These are phyloP conservation scores for Thalpophila matura DNA, from an alignment of 2,888 invertebrate genomes.

Conservation along the genomic window DNA sequence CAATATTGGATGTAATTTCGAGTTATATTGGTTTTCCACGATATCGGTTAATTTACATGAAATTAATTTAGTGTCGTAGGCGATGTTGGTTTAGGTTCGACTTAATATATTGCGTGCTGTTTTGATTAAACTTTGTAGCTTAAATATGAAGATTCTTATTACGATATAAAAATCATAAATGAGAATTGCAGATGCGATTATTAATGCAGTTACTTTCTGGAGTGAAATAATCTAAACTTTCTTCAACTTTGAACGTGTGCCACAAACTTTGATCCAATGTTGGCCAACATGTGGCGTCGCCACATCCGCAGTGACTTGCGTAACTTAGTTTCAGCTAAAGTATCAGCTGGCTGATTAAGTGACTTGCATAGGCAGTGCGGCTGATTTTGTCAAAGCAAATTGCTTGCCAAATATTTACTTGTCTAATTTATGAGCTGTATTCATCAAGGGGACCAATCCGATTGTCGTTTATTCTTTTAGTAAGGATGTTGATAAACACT, in stretches of 20 bases:
- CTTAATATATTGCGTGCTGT: conserved; percentile 11
- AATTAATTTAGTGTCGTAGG: conserved; percentile 43
- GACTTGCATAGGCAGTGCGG: conserved; percentile 65
- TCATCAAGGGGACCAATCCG: too few species aligned
- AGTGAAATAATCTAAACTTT: too few species aligned
- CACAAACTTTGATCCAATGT: conserved; percentile 31
- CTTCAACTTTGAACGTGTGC: neutral
- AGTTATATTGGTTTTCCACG: conserved; percentile 47
- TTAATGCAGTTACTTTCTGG: too few species aligned
- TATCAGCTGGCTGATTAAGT: conserved; percentile 67
- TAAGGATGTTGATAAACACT: too few species aligned
- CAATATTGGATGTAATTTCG: conserved; percentile 56
- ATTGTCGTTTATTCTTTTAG: too few species aligned
- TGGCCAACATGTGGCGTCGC: conserved; percentile 18
- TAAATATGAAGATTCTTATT: too few species aligned
- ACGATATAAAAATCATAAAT: too few species aligned
- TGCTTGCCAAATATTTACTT: conserved; percentile 62
- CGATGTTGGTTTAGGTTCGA: conserved; percentile 31
- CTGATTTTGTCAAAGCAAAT: conserved; percentile 67
- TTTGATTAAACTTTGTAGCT: conserved; percentile 8
- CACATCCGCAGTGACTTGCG: conserved; percentile 55
- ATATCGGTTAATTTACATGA: conserved; percentile 53
- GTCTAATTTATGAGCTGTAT: too few species aligned
- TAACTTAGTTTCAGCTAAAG: conserved; percentile 58
- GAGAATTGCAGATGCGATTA: too few species aligned